Evolutionary conservation across 2,888 invertebrate species (phyloP), one percentile per base, ranked within the genome.

Genomic region (Phragmatobia fuliginosa): DNA sequence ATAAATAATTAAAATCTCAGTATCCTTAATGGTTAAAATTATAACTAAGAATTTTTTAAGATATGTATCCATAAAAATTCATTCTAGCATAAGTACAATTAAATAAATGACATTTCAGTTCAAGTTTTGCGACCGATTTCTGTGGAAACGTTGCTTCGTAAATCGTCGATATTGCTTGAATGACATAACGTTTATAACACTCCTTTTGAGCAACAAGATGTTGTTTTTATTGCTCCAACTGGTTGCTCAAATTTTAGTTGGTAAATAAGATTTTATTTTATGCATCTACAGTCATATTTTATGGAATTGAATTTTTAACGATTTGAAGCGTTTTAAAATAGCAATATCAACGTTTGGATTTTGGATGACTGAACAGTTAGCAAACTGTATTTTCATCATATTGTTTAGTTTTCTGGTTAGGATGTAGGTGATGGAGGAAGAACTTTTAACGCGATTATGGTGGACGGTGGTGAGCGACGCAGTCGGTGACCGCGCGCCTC

Each of bases 401-500:
- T 14, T 56, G 14, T 28, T 28, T 56, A 49, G 61, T 68, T 71
- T 67, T 21, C 32, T 8, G 28, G 21, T 63, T 62, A 41, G 32
- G 62, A 72, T 67, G 38, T 66, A 31, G 18, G 31, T 70, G 58
- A 59, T 63, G 69, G 62, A 73, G 75, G 73, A 68, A 70, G 67
- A 71, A 71, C 62, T 65, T 65, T 45, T 56, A 59, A 61, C 62
- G 52, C 36, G 52, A 41, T 45, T 18, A 21, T 25, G 58, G 70
- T 67, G 32, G 66, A 49, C 45, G 21, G 38, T 64, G 64, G 66
- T 32, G 33, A 65, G 65, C 56, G 72, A 67, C 77, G 84, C 92
- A 94, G 92, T 92, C 88, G 86, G 85, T 85, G 85, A 83, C 82
- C 85, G 89, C 82, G 84, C 87, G 88, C 84, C 86, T 80, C 63